Evolutionary conservation across 2,888 invertebrate genomes (phyloP), one percentile per base, ranked within the genome.

Genomic region (Rotaria macrura): DNA sequence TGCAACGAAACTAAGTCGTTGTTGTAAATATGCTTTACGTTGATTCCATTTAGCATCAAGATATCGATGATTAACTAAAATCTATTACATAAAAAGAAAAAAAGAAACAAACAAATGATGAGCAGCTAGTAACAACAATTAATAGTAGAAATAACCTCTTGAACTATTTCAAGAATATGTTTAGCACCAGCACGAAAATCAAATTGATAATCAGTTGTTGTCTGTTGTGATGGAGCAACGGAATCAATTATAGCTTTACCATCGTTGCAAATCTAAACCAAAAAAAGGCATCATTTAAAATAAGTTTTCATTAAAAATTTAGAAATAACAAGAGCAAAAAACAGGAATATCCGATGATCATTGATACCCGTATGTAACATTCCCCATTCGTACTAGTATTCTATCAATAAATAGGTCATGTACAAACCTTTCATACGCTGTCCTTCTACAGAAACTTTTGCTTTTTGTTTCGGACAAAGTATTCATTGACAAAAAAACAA

Each of bases 171-270:
- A 87, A 97, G 92, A 85, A 97, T 97, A 91, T 97, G 97, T 89
- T 95, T 96, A 85, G 97, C 96, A 65, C 97, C 97, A 87, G 92
- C 96, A 87, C 96, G 96, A 91, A 97, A 97, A 92, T 97, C 97
- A 0, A 96, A 91, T 88, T 90, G 90, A 79, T 90, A 90, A 1
- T 90, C 90, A 54, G 91, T 89, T n/a, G 84, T 85, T 25, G 85
- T 49, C 52, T 86, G 85, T 79, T 79, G 79, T 93, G 93, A 88
- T 93, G 93, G 87, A 93, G 94, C 87, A 83, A 91, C 88, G 14
- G 90, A 91, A 87, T 91, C 91, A 86, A 91, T 89, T 72, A 92
- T 88, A 25, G 91, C 90, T 88, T 92, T 92, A 40, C 92, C 92
- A 87, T 92, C 92, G 34, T 89, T 89, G 87, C 92, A 91, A 83